Conservation (phyloP, 2,888 invertebrate species). For the Crioceris asparagi region DNA sequence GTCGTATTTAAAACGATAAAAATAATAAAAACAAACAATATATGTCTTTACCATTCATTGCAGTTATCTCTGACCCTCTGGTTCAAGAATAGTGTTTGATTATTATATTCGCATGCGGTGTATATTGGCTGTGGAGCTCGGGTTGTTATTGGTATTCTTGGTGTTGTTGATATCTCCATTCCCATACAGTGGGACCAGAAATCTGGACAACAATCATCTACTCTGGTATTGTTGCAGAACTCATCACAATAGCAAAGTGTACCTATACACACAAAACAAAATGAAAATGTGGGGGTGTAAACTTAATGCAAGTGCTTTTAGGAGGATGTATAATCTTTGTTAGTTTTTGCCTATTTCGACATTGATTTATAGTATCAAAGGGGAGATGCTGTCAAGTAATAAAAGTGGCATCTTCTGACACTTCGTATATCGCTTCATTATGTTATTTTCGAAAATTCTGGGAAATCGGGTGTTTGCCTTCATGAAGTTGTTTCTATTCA, state of each 20-base stretch:
- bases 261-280: too few species aligned
- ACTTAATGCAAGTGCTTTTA: neutral
- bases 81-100: conserved; percentile 38
- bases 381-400: too few species aligned
- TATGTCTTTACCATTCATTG: conserved; percentile 53
- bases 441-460: too few species aligned
- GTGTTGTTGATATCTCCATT: conserved; percentile 12
- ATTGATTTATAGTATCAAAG: too few species aligned
- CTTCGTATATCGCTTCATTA: too few species aligned
- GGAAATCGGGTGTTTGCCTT: too few species aligned
- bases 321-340: neutral
- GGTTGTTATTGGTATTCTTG: conserved; percentile 15
- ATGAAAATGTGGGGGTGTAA: too few species aligned
- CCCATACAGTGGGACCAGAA: conserved; percentile 61
- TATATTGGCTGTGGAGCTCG: conserved; percentile 12
- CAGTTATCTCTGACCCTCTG: conserved; percentile 53
- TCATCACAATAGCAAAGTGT: conserved; percentile 91
- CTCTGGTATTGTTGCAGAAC: conserved; percentile 68
- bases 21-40: neutral
- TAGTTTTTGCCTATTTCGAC: too few species aligned
- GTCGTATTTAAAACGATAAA: neutral
- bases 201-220: conserved; percentile 89
- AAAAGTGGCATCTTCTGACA: too few species aligned
- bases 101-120: conserved; percentile 44
- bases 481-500: too few species aligned